A percentile compares a stretch with the other conserved stretches of the same genome.
phyloP scores from a whole-genome alignment of 2,113 vertebrate genomes.

The Burhinus oedicnemus region DNA sequence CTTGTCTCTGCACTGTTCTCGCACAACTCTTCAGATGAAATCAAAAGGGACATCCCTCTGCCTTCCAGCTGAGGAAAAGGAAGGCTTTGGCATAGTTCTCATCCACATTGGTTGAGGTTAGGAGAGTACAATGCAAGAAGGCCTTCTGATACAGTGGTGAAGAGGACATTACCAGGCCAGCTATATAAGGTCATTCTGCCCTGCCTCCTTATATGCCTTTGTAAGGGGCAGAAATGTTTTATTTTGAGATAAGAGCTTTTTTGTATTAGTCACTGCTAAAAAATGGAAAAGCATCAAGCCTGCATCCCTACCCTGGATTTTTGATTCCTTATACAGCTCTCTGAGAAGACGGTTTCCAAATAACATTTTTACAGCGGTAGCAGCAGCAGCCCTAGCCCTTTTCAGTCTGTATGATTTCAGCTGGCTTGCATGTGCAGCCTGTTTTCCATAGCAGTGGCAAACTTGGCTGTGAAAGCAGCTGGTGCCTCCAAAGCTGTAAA shows the following conservation, averaged over 20 bases:
- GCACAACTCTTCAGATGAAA: neutral
- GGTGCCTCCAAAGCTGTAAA: slow-evolving; percentile 63
- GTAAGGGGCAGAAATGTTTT: slow-evolving; percentile 5
- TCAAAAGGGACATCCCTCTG: neutral
- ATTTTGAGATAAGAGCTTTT: neutral
- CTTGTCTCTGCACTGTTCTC: neutral
- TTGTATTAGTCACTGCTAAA: neutral
- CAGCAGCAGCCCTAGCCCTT: slow-evolving; percentile 26
- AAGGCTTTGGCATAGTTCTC: neutral
- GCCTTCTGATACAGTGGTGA: neutral
- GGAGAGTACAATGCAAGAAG: neutral
- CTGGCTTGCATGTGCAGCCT: slow-evolving; percentile 56
- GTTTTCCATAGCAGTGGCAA: slow-evolving; percentile 74
- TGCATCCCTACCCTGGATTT: neutral
- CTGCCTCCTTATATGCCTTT: neutral
- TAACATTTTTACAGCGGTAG: slow-evolving; percentile 40
- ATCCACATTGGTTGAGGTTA: neutral
- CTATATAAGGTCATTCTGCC: slow-evolving; percentile 14
- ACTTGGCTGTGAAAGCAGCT: slow-evolving; percentile 74
- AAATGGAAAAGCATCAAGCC: neutral
- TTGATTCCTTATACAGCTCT: slow-evolving; percentile 48
- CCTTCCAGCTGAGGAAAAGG: neutral
- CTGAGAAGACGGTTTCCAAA: slow-evolving; percentile 57
- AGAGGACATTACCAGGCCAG: neutral
- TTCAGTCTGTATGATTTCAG: slow-evolving; percentile 64